Conservation (phyloP, 2,888 invertebrate genomes). For the Pristionchus mayeri region DNA sequence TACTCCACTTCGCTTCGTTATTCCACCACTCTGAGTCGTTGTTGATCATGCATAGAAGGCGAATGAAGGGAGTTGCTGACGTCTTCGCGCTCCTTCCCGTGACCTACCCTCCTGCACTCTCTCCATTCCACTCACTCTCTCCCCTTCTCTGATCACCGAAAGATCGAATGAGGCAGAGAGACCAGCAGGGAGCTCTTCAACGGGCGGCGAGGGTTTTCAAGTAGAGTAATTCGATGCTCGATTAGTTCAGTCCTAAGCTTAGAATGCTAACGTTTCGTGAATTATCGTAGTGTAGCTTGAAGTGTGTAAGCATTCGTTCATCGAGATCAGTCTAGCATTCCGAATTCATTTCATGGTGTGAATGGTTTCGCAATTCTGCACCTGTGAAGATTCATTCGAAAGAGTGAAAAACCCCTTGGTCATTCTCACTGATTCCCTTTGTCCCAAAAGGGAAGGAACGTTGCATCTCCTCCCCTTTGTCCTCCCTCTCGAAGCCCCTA, state of each 20-base stretch:
- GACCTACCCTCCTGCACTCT: constrained; percentile 2
- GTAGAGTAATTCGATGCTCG: constrained; percentile 21
- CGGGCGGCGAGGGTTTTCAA: constrained; percentile 31
- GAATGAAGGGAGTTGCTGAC: background rate
- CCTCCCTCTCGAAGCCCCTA: background rate
- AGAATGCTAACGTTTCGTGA: background rate
- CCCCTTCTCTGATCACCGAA: background rate
- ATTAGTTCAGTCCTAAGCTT: background rate
- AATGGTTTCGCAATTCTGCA: too few species aligned
- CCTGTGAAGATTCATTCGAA: too few species aligned
- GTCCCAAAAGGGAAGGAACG: constrained; percentile 10
- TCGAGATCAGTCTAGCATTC: too few species aligned
- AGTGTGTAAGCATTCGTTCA: too few species aligned
- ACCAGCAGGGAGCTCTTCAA: background rate
- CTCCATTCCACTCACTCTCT: background rate
- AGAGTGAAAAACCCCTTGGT: too few species aligned
- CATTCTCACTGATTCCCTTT: background rate
- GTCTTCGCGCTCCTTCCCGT: background rate
- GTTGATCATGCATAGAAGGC: background rate
- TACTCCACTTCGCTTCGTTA: background rate
- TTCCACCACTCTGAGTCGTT: constrained; percentile 1
- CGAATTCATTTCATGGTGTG: too few species aligned
- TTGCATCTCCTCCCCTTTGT: constrained; percentile 14
- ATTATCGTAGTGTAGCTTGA: background rate
- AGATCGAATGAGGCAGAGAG: background rate